These are phyloP conservation scores for Labeo catla DNA, from an alignment of 2,113 vertebrate genomes.

Conservation along the genomic window DNA sequence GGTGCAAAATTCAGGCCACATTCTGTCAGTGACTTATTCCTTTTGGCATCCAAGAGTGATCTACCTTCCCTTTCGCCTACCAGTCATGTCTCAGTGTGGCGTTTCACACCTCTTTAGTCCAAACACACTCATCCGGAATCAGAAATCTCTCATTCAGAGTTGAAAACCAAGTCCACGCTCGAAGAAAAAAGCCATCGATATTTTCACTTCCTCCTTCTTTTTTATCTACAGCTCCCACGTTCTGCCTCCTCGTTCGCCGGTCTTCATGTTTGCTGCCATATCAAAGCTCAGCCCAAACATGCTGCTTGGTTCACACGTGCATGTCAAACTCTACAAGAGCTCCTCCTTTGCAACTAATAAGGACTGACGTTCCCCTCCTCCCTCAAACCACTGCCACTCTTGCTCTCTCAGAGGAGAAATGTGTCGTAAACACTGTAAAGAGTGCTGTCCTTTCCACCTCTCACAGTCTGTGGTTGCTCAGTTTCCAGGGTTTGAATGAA, in stretches of 20 bases:
- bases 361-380: conserved; percentile 42
- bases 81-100: not conserved
- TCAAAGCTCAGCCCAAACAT: conserved; percentile 44
- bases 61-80: not conserved
- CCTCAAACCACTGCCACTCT: not conserved
- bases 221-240: not conserved
- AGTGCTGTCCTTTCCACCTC: not conserved
- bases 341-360: conserved; percentile 61
- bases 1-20: conserved; percentile 79
- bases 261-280: conserved; percentile 62
- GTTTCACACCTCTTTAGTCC: conserved; percentile 9
- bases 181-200: not conserved
- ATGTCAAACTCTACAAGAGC: conserved; percentile 65
- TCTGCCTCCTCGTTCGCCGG: not conserved
- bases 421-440: not conserved
- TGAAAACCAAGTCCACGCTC: conserved; percentile 19
- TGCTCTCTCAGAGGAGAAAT: conserved; percentile 1
- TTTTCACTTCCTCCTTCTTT: conserved; percentile 21
- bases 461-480: not conserved
- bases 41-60: not conserved
- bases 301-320: conserved; percentile 68
- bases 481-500: not conserved
- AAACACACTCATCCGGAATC: not conserved
- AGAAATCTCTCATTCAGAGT: conserved; percentile 6
- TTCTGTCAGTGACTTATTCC: conserved; percentile 45